Base-by-base conservation (phyloP, 2,888 invertebrate genomes). In the Melieria crassipennis region DNA sequence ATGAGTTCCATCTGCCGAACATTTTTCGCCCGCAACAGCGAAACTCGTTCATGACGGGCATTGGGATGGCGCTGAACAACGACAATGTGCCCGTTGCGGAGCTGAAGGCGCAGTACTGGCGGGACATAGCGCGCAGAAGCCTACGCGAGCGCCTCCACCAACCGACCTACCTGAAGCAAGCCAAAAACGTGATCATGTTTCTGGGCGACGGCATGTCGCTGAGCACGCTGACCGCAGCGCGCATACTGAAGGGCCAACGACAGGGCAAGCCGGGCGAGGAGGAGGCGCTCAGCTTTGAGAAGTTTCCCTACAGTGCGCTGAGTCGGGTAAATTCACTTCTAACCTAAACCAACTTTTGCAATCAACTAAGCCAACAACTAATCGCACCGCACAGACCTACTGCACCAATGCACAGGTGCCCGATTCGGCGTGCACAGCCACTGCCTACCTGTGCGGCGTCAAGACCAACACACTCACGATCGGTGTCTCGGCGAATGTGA, bases 401-500 rank as follows among this genome's bases (percentile, higher is more conserved):
- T 90, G 90, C 83, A 86, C 91, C 45, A 90, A 92, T 79, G 88
- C 88, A 1, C 91, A 93, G 87, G 92, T 92, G 0, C 88, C 94
- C 0, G 94, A 94, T 81, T 93, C 93, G 0, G 93, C 93, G 0
- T 92, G 92, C 75, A 90, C 83, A 0, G 81, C 84, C 5, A 83
- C 83, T 7, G 83, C 83, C 0, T 83, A 82, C 60, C 56, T 81
- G 13, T 88, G 89, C 0, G 94, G 94, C 0, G 91, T 93, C 9
- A 94, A 94, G 87, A 91, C 89, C 1, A 92, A 91, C 78, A 89
- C 89, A 16, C 89, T 89, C 0, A 90, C 91, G 1, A 88, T 93
- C 0, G 93, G 94, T 0, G 89, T 94, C 0, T 91, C 91, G n/a
- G 93, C 90, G 0, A 88, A 90, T 62, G 93, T 92, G 0, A 85